phyloP scores from a whole-genome alignment of 2,888 invertebrate genomes.

The Machimus rusticus region DNA sequence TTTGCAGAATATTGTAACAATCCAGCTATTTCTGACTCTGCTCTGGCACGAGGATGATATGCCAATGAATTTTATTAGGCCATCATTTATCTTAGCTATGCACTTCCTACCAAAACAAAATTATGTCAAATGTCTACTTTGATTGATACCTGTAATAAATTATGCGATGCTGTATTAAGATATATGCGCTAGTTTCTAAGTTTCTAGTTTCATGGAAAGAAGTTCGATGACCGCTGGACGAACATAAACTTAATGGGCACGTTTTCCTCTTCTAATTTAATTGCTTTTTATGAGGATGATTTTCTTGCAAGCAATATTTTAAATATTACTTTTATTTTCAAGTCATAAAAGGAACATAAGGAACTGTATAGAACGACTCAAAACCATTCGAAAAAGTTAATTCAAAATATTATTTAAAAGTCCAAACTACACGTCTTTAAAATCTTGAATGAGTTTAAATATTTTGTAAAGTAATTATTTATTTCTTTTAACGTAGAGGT shows the following conservation, averaged over 20 bases:
- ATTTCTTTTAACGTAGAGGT: no score
- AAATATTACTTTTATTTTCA: background rate
- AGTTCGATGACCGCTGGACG: background rate
- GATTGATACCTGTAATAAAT: background rate
- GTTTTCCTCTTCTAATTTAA: background rate
- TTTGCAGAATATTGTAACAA: background rate
- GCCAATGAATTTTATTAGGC: slow-evolving; percentile 14
- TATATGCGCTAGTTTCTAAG: background rate
- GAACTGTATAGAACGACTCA: no score
- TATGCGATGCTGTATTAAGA: background rate
- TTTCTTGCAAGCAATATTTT: background rate
- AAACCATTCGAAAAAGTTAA: background rate
- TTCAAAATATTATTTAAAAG: background rate
- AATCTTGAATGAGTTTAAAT: background rate
- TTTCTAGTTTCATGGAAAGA: background rate
- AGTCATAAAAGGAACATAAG: background rate
- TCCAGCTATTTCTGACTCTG: background rate
- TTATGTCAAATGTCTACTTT: background rate
- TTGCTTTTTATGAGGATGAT: background rate
- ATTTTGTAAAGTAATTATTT: no score
- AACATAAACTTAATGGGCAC: background rate
- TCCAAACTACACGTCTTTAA: background rate
- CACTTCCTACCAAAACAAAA: slow-evolving; percentile 1
- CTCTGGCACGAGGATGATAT: background rate
- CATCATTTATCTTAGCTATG: background rate